phyloP scores from a whole-genome alignment of 1,140 invertebrate genomes.

The Apocrypta bakeri region DNA sequence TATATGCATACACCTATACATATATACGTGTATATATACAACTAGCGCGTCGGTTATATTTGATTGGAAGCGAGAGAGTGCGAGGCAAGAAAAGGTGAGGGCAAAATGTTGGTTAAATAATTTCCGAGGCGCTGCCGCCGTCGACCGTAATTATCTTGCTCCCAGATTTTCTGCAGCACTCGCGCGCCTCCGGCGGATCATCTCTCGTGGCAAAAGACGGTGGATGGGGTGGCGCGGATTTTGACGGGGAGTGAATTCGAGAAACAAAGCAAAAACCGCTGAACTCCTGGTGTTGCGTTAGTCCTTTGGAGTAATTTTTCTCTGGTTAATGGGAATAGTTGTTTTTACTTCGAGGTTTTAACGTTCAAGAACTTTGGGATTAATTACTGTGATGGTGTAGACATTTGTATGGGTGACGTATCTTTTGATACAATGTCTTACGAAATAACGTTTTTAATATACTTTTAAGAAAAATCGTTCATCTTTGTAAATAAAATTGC shows the following conservation, averaged over 20 bases:
- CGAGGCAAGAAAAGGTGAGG: constrained; percentile 35
- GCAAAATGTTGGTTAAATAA: constrained; percentile 71
- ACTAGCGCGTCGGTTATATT: constrained; percentile 61
- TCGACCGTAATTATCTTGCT: constrained; percentile 72
- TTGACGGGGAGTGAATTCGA: constrained; percentile 36
- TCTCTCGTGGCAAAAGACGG: constrained; percentile 31
- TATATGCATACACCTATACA: background rate
- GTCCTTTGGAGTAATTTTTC: background rate
- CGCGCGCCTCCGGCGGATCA: constrained; percentile 49
- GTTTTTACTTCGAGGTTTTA: too few relatives aligned
- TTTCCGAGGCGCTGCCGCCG: constrained; percentile 58
- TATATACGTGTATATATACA: constrained; percentile 4
- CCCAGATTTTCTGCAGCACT: constrained; percentile 69
- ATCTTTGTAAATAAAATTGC: too few relatives aligned
- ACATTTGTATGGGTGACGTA: too few relatives aligned
- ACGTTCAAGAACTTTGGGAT: too few relatives aligned
- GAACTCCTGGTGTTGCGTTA: background rate
- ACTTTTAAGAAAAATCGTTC: too few relatives aligned
- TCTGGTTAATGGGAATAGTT: too few relatives aligned
- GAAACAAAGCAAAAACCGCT: constrained; percentile 16
- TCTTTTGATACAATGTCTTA: too few relatives aligned
- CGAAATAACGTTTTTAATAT: too few relatives aligned
- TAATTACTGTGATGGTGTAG: too few relatives aligned
- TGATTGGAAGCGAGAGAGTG: constrained; percentile 59
- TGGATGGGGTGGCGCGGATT: constrained; percentile 22